Base-by-base conservation (phyloP, 2,113 vertebrate genomes). In the Tragulus kanchil region DNA sequence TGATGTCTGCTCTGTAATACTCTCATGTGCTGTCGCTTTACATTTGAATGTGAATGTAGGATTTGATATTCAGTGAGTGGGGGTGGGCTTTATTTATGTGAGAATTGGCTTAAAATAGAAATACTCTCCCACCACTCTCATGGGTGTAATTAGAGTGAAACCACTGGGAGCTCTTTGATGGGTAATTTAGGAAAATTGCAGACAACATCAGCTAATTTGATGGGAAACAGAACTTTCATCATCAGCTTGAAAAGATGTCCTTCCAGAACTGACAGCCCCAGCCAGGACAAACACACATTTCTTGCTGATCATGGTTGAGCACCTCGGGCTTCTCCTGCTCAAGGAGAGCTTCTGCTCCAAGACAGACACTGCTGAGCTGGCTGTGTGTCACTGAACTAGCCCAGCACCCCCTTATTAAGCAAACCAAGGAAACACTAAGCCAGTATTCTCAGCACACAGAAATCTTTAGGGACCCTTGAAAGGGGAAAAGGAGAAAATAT, bases 41-140 rank as follows among this genome's bases (percentile, higher is more conserved):
- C 52, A 67, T 31, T 84, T 93, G 28, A 81, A 79, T 79, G 50
- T 73, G n/a, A 61, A 89, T 28, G 62, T 58, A 36, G 16, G 26
- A 59, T 54, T 62, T 50, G 52, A 61, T 48, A 61, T 8, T 73
- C 56, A 52, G 85, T 28, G 54, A 69, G 56, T 9, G 85, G 19
- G 52, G 71, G 45, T 19, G 16, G 58, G 56, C 58, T 90, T 52
- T 26, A 26, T 16, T 42, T 59, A 82, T 61, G 25, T 65, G 59
- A 94, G 67, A 95, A 90, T 78, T 64, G 2, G 9, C 65, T 93
- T 54, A 83, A 61, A 71, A 90, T 14, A 94, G n/a, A 97, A 90
- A 85, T 26, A 64, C 58, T 45, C 52, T 48, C 56, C 77, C 12
- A 50, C 19, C 64, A 54, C 23, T 71, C 81, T 90, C 69, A 10